Conservation (phyloP, 2,797 vertebrate genomes). For the Spizella passerina region DNA sequence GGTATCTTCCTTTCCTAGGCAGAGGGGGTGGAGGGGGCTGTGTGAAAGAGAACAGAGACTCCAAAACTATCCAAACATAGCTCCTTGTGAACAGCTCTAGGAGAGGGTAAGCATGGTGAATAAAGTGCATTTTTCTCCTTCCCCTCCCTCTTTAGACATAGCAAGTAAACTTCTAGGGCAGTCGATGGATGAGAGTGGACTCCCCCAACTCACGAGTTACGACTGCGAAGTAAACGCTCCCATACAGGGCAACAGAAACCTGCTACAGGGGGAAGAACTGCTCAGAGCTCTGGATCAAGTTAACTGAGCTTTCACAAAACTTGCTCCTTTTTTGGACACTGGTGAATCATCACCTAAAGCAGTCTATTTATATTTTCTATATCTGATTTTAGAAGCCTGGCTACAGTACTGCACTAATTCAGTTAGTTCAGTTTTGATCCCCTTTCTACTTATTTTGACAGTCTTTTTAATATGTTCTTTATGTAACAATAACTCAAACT, state of each 20-base stretch:
- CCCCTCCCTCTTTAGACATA: conserved; percentile 81
- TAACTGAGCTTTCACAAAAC: conserved; percentile 86
- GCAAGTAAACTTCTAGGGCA: conserved; percentile 88
- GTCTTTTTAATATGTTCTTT: conserved; percentile 74
- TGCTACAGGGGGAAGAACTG: conserved; percentile 97
- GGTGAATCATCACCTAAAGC: conserved; percentile 85
- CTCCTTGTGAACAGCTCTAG: neutral
- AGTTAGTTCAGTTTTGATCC: conserved; percentile 79
- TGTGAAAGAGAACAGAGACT: neutral
- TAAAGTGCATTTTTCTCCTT: conserved; percentile 54
- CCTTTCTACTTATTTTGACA: conserved; percentile 76
- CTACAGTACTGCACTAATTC: conserved; percentile 81
- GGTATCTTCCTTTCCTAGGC: conserved; percentile 15
- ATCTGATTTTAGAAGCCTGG: conserved; percentile 85
- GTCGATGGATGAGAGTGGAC: conserved; percentile 83
- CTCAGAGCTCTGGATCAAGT: conserved; percentile 96
- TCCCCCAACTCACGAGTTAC: conserved; percentile 94
- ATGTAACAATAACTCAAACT: conserved; percentile 64
- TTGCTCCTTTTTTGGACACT: conserved; percentile 90
- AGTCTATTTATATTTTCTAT: conserved; percentile 90
- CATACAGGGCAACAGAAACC: conserved; percentile 91
- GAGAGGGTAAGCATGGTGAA: neutral
- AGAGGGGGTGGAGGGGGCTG: neutral
- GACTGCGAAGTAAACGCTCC: conserved; percentile 98
- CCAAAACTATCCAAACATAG: neutral